Evolutionary conservation across 1,140 invertebrate species (phyloP), one percentile per base, ranked within the genome.

Genomic region (Drosophila albomicans): DNA sequence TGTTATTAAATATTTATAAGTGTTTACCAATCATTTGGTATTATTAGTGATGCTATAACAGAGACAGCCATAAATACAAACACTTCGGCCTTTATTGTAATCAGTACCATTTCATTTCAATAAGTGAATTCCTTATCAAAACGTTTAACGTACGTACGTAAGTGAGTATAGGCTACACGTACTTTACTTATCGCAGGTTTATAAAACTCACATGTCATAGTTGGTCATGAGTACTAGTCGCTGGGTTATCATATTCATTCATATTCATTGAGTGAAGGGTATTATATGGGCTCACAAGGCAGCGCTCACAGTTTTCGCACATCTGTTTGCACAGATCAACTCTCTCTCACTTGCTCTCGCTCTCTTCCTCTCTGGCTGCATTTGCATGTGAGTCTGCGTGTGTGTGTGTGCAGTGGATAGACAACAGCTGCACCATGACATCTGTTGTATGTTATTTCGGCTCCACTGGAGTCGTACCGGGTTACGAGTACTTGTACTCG

Each of bases 361-460:
- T 16, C 46, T 54, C 25, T 3, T n/a, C 38, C 16, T 13, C 4
- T 16, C 41, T 43, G 11, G n/a, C 41, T 43, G 41, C 8, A 38
- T 11, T 8, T 10, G 32, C 7, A 8, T 13, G 4, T 38, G 35
- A 45, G 11, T 54, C 16, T 20, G 20, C 3, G 20, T 20, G 3
- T 32, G 10, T 13, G 4, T 46, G 35, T 52, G 15, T 54, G 38
- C 13, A 13, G n/a, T 54, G 35, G 35, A 38, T 8, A 38, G 56
- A 20, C 56, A 68, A 74, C 72, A 75, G 72, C 72, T 75, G 72
- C 72, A 65, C 49, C 58, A 57, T 70, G 58, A 51, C 66, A 75
- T 75, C 52, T 75, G 72, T 41, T 52, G 20, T 28, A 41, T 69
- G 52, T 59, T 45, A 45, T 62, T 54, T 62, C 10, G 38, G 25